A percentile compares a stretch with the other conserved stretches of the same genome.
Evolutionary conservation across 2,797 vertebrate genomes (phyloP).

Genomic region (Poecilia gillii): DNA sequence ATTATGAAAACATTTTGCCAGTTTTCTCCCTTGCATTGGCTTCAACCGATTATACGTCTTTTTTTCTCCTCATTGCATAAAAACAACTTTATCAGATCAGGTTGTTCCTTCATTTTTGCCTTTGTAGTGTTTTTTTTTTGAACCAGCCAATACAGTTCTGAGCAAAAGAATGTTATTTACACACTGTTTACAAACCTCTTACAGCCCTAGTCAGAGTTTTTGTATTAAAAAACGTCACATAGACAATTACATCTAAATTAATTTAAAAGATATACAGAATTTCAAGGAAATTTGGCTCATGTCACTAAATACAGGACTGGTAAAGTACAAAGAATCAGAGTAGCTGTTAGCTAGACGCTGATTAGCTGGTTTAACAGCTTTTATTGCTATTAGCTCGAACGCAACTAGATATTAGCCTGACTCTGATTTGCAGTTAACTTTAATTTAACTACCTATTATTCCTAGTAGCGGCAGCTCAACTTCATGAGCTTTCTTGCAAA

Average conservation of each 20-base stretch:
- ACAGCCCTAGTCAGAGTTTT: background rate
- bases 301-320: background rate
- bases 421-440: background rate
- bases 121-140: constrained; percentile 4
- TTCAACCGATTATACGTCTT: constrained; percentile 11
- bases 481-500: background rate
- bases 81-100: background rate
- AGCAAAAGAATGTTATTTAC: background rate
- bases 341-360: background rate
- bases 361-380: background rate
- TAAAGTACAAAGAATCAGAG: background rate
- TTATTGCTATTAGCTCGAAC: background rate
- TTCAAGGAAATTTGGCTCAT: background rate
- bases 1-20: constrained; percentile 1
- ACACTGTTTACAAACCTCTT: background rate
- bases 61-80: constrained; percentile 3
- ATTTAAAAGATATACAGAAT: background rate
- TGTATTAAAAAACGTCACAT: too few species aligned
- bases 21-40: constrained; percentile 5
- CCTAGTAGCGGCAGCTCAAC: background rate
- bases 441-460: background rate
- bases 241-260: background rate
- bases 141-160: background rate
- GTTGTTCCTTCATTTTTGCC: constrained; percentile 11
- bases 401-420: background rate